Evolutionary conservation across 2,797 vertebrate species (phyloP).

Genomic region (Buphagus erythrorhynchus): DNA sequence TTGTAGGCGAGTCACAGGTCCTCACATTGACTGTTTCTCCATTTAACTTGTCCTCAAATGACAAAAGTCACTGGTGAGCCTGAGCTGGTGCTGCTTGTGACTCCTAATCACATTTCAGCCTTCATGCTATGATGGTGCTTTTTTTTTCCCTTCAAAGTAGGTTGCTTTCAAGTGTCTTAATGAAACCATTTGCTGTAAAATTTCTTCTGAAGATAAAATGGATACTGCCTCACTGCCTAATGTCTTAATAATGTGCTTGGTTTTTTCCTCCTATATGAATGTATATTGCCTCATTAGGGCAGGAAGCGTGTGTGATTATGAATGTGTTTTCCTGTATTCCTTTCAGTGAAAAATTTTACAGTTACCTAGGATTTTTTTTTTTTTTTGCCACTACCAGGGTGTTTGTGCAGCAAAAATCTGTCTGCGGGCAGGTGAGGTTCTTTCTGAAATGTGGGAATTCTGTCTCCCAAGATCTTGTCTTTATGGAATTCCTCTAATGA

Average conservation of each 20-base stretch:
- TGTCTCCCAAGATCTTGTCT: not conserved
- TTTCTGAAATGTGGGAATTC: not conserved
- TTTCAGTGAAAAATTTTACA: not conserved
- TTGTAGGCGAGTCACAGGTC: not conserved
- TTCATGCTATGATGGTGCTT: constrained; percentile 68
- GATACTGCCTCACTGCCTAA: constrained; percentile 65
- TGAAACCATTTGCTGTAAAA: constrained; percentile 63
- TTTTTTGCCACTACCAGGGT: not conserved
- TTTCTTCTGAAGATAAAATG: constrained; percentile 56
- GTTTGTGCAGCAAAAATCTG: not conserved
- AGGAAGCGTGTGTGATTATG: not conserved
- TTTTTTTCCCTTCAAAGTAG: constrained; percentile 29
- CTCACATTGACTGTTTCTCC: not conserved
- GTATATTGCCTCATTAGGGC: constrained; percentile 47
- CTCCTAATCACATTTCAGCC: constrained; percentile 42
- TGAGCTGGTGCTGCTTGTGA: not conserved
- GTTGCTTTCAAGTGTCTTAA: constrained; percentile 70
- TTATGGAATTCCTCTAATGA: not conserved
- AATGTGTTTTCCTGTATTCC: not conserved
- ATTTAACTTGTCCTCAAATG: constrained; percentile 25
- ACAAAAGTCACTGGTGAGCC: constrained; percentile 30
- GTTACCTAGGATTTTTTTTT: not conserved
- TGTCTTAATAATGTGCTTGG: constrained; percentile 56
- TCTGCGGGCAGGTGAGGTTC: not conserved
- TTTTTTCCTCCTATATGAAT: constrained; percentile 43